These are phyloP conservation scores for Excalfactoria chinensis DNA, from an alignment of 2,113 vertebrate species.

Conservation along the genomic window DNA sequence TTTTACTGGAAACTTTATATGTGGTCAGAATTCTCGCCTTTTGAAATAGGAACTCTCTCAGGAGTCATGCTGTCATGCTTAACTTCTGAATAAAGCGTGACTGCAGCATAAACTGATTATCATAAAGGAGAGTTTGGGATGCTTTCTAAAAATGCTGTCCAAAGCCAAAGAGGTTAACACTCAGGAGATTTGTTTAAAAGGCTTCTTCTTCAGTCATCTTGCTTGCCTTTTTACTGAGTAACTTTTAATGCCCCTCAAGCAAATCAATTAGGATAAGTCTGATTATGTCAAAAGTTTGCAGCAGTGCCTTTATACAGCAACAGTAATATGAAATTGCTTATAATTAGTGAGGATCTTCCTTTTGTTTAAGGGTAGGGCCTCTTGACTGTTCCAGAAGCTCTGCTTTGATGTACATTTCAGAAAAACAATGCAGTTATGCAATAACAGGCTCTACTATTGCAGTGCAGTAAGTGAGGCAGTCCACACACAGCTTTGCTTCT, in stretches of 20 bases:
- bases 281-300: neutral
- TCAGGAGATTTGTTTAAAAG: constrained; percentile 43
- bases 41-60: neutral
- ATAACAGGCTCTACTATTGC: neutral
- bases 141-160: constrained; percentile 44
- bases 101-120: constrained; percentile 48
- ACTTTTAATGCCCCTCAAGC: neutral
- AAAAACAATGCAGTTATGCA: neutral
- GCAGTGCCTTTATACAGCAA: neutral
- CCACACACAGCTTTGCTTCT: neutral
- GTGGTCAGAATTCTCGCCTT: constrained; percentile 28
- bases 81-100: constrained; percentile 44
- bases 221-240: neutral
- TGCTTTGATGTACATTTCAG: fast-evolving
- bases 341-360: fast-evolving
- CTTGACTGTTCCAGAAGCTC: fast-evolving
- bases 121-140: neutral
- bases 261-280: neutral
- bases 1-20: constrained; percentile 11
- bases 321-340: neutral
- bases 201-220: neutral
- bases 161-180: constrained; percentile 45
- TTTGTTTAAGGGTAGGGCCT: neutral
- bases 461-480: fast-evolving
- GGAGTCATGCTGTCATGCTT: constrained; percentile 22